Evolutionary conservation across 2,113 vertebrate species (phyloP), one percentile per base, ranked within the genome.

Genomic region (Empidonax traillii): DNA sequence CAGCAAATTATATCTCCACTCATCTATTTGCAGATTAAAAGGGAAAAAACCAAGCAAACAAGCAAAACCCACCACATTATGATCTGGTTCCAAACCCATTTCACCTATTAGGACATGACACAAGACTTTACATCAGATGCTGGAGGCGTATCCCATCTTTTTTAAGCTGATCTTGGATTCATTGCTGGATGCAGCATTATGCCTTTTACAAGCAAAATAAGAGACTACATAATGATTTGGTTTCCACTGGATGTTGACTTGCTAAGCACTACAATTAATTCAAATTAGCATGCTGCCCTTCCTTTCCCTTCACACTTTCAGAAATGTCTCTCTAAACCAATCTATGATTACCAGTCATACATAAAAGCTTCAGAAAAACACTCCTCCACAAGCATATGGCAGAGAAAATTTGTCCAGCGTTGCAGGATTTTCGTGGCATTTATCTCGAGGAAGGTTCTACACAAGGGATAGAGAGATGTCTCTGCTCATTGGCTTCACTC

Each of bases 311-410:
- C 96, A 94, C 94, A 94, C 96, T 78, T 96, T 87, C 88, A 90
- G 83, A 93, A 96, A 95, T 39, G 94, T 92, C 93, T 96, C 94
- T 94, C 89, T 72, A 91, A 95, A 96, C 82, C 95, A 65, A 96
- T 93, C 95, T 86, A 86, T 92, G 96, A 96, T 96, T 94, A 96
- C 85, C 86, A 95, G 86, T 88, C 94, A 92, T 52, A 96, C 86
- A 96, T 12, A 94, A 93, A 95, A 92, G 88, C 92, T 95, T 92
- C 93, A 95, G 76, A 95, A 96, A 97, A 96, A 96, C 56, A 96
- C 94, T 97, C 93, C 94, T 96, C 96, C 96, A 93, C 92, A 90
- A 96, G 93, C 95, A 97, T 96, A 96, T 95, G 94, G 96, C 93
- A 96, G 88, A 90, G 53, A 46, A 93, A 93, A 96, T 76, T 88